A percentile compares a stretch with the other conserved stretches of the same genome.
Evolutionary conservation across 2,888 invertebrate genomes (phyloP).

Genomic region (Lysandra coridon): DNA sequence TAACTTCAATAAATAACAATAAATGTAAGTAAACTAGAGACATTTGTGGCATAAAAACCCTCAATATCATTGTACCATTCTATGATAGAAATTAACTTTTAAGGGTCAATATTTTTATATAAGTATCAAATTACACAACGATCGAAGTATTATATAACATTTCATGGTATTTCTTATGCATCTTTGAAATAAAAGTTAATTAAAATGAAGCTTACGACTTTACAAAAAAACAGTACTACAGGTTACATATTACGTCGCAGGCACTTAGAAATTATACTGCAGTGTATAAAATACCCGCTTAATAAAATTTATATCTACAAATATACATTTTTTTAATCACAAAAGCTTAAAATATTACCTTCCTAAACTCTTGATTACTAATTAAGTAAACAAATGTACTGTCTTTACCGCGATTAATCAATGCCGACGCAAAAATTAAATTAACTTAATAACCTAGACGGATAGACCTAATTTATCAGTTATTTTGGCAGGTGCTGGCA

Average conservation of each 20-base stretch:
- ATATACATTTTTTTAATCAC: background rate
- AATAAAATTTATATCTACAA: too few species aligned
- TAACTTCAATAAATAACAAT: background rate
- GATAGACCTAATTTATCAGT: constrained; percentile 6
- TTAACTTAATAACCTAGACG: background rate
- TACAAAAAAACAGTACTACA: too few species aligned
- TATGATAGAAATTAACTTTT: too few species aligned
- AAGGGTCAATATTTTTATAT: too few species aligned
- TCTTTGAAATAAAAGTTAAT: too few species aligned
- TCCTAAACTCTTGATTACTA: background rate
- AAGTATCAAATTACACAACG: too few species aligned
- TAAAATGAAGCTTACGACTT: too few species aligned
- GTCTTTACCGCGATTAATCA: background rate
- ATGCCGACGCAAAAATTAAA: background rate
- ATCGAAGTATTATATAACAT: too few species aligned
- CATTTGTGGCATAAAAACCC: background rate
- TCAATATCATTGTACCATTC: background rate
- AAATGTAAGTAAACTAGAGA: background rate
- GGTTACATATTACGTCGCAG: background rate
- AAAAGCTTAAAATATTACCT: background rate
- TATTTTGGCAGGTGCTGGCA: constrained; percentile 4
- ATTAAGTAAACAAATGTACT: constrained; percentile 2
- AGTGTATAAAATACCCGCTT: too few species aligned
- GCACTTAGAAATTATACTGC: background rate
- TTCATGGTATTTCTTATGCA: too few species aligned